Evolutionary conservation across 2,888 invertebrate genomes (phyloP).

Genomic region (Hypomecis atomaria): DNA sequence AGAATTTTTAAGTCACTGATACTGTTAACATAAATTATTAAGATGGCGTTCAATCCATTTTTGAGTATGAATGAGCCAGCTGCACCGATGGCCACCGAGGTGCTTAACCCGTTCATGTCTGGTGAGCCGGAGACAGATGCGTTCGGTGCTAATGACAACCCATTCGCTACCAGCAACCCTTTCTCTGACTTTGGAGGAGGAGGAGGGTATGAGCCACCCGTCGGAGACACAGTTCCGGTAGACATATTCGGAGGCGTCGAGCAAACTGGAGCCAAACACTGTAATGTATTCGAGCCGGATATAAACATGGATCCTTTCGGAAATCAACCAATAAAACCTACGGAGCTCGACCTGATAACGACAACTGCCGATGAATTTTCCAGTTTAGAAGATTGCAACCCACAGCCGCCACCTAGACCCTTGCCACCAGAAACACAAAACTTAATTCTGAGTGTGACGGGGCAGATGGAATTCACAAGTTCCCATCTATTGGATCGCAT

Average conservation of each 20-base stretch:
- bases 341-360: conserved; percentile 69
- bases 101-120: conserved; percentile 87
- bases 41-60: conserved; percentile 92
- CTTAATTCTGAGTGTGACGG: conserved; percentile 93
- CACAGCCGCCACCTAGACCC: conserved; percentile 81
- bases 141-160: conserved; percentile 85
- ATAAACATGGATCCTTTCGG: conserved; percentile 55
- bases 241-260: conserved; percentile 75
- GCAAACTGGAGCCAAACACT: conserved; percentile 68
- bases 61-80: conserved; percentile 89
- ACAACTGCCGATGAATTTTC: conserved; percentile 59
- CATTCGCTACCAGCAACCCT: conserved; percentile 89
- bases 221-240: conserved; percentile 70
- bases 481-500: conserved; percentile 92
- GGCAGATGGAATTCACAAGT: conserved; percentile 94
- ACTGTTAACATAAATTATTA: conserved; percentile 41
- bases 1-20: conserved; percentile 82
- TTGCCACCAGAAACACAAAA: conserved; percentile 93
- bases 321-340: conserved; percentile 63
- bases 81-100: conserved; percentile 77
- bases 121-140: conserved; percentile 67
- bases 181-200: conserved; percentile 86
- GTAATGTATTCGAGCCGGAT: conserved; percentile 55
- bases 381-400: conserved; percentile 49
- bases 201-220: conserved; percentile 67